Evolutionary conservation across 92 coral and sea anemone genomes (phyloP).

Genomic region (Muricea muricata): DNA sequence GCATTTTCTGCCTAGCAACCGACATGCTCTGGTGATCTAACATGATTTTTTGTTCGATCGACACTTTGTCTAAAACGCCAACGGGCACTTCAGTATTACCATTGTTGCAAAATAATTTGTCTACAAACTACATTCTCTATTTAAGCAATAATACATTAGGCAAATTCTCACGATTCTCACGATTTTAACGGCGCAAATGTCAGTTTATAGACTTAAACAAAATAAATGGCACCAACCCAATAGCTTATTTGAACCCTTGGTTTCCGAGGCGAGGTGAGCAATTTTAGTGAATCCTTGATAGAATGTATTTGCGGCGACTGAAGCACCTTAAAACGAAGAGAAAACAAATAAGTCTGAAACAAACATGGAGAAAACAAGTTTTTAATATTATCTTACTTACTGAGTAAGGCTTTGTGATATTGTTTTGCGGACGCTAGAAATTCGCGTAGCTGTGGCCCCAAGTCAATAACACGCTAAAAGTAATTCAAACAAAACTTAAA

Average conservation of each 20-base stretch:
- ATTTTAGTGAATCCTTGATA: slow-evolving; percentile 78
- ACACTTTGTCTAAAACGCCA: background rate
- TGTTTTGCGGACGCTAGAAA: slow-evolving; percentile 79
- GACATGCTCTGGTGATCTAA: background rate
- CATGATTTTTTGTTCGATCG: background rate
- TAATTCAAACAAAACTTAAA: slow-evolving; percentile 22
- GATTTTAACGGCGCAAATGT: background rate
- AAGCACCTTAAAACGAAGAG: slow-evolving; percentile 34
- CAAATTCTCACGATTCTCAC: background rate
- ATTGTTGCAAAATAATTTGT: no score
- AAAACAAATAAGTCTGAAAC: background rate
- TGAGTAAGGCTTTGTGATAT: slow-evolving; percentile 86
- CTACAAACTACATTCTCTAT: no score
- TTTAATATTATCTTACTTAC: slow-evolving; percentile 60
- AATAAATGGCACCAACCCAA: slow-evolving; percentile 64
- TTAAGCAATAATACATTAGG: no score
- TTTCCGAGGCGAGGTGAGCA: slow-evolving; percentile 74
- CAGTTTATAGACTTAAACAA: background rate
- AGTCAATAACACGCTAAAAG: slow-evolving; percentile 79
- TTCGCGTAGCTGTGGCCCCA: slow-evolving; percentile 83
- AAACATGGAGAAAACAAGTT: background rate
- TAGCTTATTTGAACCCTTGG: slow-evolving; percentile 77
- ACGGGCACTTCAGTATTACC: background rate
- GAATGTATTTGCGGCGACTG: slow-evolving; percentile 75
- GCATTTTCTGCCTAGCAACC: slow-evolving; percentile 21